Percentiles rank a stretch among this genome's conserved stretches.
phyloP scores from a whole-genome alignment of 1,140 invertebrate genomes.

The Mamestra configurata region DNA sequence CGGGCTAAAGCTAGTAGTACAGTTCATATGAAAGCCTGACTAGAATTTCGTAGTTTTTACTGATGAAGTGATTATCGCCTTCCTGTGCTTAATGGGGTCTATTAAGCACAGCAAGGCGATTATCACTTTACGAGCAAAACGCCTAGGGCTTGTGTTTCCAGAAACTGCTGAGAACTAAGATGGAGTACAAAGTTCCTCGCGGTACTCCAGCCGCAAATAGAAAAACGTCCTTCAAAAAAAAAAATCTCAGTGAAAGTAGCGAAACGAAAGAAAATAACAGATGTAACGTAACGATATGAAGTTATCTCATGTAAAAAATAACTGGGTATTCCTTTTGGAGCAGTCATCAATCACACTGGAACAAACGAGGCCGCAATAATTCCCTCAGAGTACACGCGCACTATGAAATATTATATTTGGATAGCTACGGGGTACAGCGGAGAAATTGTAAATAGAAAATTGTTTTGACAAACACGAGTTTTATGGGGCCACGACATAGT shows the following conservation, averaged over 20 bases:
- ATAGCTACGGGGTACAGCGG: slow-evolving; percentile 7
- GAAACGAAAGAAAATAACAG: slow-evolving; percentile 36
- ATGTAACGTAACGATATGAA: slow-evolving; percentile 37
- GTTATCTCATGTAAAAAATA: slow-evolving; percentile 45
- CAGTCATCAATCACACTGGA: slow-evolving; percentile 41
- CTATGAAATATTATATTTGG: slow-evolving; percentile 46
- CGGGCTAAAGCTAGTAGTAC: too few relatives aligned
- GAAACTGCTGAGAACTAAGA: too few relatives aligned
- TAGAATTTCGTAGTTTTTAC: too few relatives aligned
- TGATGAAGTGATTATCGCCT: too few relatives aligned
- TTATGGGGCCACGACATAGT: neutral
- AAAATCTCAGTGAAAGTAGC: slow-evolving; percentile 12
- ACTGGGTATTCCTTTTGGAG: slow-evolving; percentile 40
- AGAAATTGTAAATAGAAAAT: slow-evolving; percentile 50
- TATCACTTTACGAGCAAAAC: too few relatives aligned
- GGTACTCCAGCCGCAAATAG: too few relatives aligned
- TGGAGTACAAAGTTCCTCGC: too few relatives aligned
- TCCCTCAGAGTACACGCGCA: slow-evolving; percentile 44
- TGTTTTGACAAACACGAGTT: slow-evolving; percentile 31
- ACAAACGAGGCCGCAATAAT: slow-evolving; percentile 47
- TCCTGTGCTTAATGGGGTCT: too few relatives aligned
- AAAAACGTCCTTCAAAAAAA: neutral
- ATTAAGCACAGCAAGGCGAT: too few relatives aligned
- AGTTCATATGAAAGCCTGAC: too few relatives aligned
- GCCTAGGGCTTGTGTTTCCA: too few relatives aligned